Conservation (phyloP, 92 coral and sea anemone species). For the Zoanthus sociatus region DNA sequence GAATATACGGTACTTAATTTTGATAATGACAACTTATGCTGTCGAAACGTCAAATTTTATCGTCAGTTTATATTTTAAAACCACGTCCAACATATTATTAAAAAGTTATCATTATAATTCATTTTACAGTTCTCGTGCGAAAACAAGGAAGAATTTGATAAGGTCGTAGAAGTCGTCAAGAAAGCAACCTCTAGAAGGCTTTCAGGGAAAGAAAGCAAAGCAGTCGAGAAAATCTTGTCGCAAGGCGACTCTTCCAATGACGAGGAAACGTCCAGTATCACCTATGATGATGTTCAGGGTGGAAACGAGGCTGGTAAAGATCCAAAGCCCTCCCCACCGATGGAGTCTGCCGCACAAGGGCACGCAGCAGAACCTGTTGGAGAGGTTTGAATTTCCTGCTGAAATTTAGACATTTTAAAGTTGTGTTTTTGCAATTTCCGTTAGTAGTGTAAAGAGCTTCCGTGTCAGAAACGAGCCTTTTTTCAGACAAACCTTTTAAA, state of each 20-base stretch:
- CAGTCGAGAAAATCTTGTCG: conserved; percentile 54
- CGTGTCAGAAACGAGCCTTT: no score
- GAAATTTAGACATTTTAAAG: no score
- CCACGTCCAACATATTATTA: no score
- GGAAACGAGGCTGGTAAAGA: conserved; percentile 15
- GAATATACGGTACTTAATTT: no score
- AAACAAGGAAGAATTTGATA: conserved; percentile 69
- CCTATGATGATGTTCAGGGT: conserved; percentile 56
- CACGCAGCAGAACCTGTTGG: background rate
- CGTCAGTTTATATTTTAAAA: no score
- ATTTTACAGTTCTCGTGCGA: conserved; percentile 75
- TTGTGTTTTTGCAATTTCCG: no score
- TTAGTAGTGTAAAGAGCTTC: no score
- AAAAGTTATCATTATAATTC: no score
- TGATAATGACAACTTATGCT: no score
- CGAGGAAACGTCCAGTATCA: conserved; percentile 66
- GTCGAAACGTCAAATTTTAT: no score
- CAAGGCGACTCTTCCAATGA: conserved; percentile 67
- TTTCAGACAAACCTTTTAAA: no score
- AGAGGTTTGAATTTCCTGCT: conserved; percentile 7
- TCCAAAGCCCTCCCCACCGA: conserved; percentile 17
- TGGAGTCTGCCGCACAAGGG: background rate
- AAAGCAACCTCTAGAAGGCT: conserved; percentile 69
- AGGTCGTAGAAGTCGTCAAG: conserved; percentile 73
- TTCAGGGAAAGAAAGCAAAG: conserved; percentile 66